phyloP scores from a whole-genome alignment of 2,888 invertebrate genomes.

The Drosophila meridionalis region DNA sequence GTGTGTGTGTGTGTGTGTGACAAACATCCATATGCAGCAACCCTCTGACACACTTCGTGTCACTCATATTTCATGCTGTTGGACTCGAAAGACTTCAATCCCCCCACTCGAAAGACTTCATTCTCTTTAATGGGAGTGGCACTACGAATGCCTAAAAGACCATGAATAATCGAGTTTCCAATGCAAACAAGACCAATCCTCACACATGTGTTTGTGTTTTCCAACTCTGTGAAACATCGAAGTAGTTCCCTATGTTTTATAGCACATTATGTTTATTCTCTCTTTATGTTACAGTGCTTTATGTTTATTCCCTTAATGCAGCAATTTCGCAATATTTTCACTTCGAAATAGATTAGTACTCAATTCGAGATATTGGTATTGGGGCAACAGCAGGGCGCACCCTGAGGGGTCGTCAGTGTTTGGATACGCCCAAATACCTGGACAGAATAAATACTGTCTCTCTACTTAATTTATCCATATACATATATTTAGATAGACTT shows the following conservation, averaged over 20 bases:
- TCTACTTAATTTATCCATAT: background rate
- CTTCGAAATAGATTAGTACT: constrained; percentile 26
- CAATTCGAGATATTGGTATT: constrained; percentile 53
- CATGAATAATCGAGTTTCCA: constrained; percentile 18
- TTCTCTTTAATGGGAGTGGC: constrained; percentile 35
- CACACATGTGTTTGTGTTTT: background rate
- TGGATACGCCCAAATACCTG: constrained; percentile 59
- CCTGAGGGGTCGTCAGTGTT: constrained; percentile 49
- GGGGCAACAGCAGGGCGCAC: constrained; percentile 16
- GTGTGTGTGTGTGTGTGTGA: constrained; percentile 5
- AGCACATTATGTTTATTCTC: background rate
- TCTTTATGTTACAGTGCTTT: background rate
- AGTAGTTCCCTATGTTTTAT: background rate
- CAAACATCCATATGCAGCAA: constrained; percentile 37
- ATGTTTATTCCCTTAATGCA: background rate
- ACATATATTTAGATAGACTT: constrained; percentile 16
- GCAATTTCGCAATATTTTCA: constrained; percentile 11
- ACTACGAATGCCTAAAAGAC: constrained; percentile 30
- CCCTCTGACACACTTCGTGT: constrained; percentile 42
- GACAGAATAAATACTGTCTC: constrained; percentile 27
- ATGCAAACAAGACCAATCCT: background rate
- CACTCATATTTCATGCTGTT: constrained; percentile 46
- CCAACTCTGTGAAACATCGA: background rate
- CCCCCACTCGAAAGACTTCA: background rate
- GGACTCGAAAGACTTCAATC: constrained; percentile 31